Conservation (phyloP, 1,140 invertebrate genomes). For the Samia ricini region DNA sequence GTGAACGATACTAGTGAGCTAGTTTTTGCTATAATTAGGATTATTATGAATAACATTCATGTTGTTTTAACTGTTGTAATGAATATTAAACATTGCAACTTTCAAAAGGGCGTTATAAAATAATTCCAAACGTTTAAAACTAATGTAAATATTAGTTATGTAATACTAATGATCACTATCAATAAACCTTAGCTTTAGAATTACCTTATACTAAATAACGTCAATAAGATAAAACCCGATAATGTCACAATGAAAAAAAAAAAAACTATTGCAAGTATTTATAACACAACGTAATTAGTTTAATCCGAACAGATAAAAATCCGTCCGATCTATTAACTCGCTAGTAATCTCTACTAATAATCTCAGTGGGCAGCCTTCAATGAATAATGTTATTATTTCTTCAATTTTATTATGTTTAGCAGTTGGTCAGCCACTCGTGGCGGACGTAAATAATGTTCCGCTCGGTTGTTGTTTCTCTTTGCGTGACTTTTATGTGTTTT, state of each 20-base stretch:
- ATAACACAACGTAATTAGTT: slow-evolving; percentile 57
- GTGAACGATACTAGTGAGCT: no score
- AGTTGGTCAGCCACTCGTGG: slow-evolving; percentile 13
- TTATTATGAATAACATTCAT: no score
- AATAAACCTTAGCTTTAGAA: not conserved
- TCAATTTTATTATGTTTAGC: slow-evolving; percentile 23
- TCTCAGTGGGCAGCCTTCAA: slow-evolving; percentile 23
- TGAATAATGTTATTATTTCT: slow-evolving; percentile 24
- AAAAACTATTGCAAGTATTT: slow-evolving; percentile 29
- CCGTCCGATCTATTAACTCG: slow-evolving; percentile 47
- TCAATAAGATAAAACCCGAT: slow-evolving; percentile 30
- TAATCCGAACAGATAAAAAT: slow-evolving; percentile 44
- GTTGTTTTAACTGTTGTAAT: no score
- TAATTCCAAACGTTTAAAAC: no score
- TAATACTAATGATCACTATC: slow-evolving; percentile 1
- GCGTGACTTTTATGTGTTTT: slow-evolving; percentile 11
- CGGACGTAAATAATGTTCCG: slow-evolving; percentile 14
- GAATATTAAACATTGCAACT: no score
- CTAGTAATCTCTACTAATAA: slow-evolving; percentile 36
- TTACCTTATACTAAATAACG: slow-evolving; percentile 11
- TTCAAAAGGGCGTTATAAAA: no score
- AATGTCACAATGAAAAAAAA: slow-evolving; percentile 43
- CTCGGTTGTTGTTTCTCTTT: slow-evolving; percentile 15
- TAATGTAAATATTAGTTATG: no score
- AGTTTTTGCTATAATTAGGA: no score